Conservation (phyloP, 2,888 invertebrate genomes). For the Teinopalpus imperialis region DNA sequence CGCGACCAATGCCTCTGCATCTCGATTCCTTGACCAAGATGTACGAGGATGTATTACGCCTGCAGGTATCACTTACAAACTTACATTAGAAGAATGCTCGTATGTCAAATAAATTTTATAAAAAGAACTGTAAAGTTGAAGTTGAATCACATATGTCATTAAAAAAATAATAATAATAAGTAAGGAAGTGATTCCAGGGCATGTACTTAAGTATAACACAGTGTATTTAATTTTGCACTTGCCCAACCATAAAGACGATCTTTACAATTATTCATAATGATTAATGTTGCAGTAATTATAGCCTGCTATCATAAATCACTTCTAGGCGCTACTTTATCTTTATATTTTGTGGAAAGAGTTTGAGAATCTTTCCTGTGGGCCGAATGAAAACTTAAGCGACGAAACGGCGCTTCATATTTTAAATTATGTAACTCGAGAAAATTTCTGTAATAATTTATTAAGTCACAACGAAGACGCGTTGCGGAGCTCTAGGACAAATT, state of each 20-base stretch:
- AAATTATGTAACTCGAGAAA: constrained; percentile 36
- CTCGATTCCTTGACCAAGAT: too few species aligned
- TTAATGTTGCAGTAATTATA: constrained; percentile 19
- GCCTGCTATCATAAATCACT: constrained; percentile 17
- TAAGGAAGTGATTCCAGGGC: too few species aligned
- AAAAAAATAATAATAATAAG: too few species aligned
- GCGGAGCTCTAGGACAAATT: constrained; percentile 50
- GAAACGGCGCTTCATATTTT: constrained; percentile 21
- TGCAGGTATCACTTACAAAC: too few species aligned
- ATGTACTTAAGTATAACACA: too few species aligned
- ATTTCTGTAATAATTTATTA: constrained; percentile 54
- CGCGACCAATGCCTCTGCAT: too few species aligned
- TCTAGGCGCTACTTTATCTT: constrained; percentile 6
- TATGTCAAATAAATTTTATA: too few species aligned
- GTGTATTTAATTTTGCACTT: constrained; percentile 27
- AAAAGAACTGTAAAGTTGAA: too few species aligned
- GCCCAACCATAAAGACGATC: background rate
- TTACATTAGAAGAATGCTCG: too few species aligned
- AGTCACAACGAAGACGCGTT: constrained; percentile 44
- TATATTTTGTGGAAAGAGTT: constrained; percentile 11
- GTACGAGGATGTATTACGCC: too few species aligned
- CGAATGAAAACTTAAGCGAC: constrained; percentile 9
- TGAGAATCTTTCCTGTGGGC: background rate
- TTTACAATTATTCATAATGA: constrained; percentile 9
- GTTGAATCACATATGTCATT: too few species aligned